Base-by-base conservation (phyloP, 2,797 vertebrate genomes). In the Pseudochirops corinnae region DNA sequence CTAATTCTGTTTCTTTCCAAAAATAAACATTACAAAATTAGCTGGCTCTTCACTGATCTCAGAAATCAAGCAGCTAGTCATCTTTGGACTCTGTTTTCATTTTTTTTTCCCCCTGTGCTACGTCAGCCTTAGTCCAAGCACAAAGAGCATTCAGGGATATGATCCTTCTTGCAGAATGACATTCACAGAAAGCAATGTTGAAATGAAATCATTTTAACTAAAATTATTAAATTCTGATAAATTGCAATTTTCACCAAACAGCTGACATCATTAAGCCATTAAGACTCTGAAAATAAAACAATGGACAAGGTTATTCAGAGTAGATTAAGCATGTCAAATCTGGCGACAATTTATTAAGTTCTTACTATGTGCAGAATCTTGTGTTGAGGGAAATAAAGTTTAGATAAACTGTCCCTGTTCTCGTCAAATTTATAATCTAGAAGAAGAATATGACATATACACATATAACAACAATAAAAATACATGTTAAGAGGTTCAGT, bases 1-100 rank as follows among this genome's bases (percentile, higher is more conserved):
- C 90, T 95, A 96, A 87, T 96, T 60, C 0, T 55, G 55, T 56
- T 92, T 56, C 97, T 96, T 91, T 95, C 87, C 96, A 26, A 56
- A 87, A 94, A 94, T 97, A 98, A 98, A 98, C 96, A 97, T 96
- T 97, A 97, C 97, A 98, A 95, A 98, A 98, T 98, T 97, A 98
- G 97, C 94, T 97, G 96, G 94, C 97, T 96, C 97, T 97, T 96
- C 91, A 74, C 67, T 67, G 95, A 96, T 97, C 55, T 92, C 95
- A 97, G 55, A 95, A 96, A 82, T 60, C 60, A 50, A 95, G 93
- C 94, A 97, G 90, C 95, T 96, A 92, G 96, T 97, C 94, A 96
- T 97, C 95, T 95, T 96, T 96, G 97, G 97, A 55, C 55, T 96
- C 94, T 96, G 96, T 97, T 97, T 96, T 96, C 24, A 87, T 97